phyloP scores from a whole-genome alignment of 2,888 invertebrate species.

The Punctoribates punctum region DNA sequence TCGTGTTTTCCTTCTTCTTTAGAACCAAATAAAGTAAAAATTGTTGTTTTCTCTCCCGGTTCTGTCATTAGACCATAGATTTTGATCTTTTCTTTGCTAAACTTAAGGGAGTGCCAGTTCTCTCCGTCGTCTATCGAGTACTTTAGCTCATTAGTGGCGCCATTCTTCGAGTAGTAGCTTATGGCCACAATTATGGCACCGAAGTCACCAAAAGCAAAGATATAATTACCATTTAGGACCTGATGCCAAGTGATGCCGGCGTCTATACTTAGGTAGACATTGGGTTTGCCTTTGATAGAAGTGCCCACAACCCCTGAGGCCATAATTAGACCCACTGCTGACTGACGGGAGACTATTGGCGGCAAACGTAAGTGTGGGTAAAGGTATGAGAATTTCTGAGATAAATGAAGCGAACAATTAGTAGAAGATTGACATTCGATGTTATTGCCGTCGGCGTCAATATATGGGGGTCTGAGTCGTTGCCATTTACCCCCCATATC shows the following conservation, averaged over 20 bases:
- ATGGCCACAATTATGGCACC: constrained; percentile 83
- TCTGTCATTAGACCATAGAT: constrained; percentile 90
- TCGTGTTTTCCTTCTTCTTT: constrained; percentile 66
- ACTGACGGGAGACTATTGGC: constrained; percentile 77
- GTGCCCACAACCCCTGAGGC: constrained; percentile 77
- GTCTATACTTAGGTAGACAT: constrained; percentile 74
- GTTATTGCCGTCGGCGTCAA: constrained; percentile 65
- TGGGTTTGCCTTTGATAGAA: constrained; percentile 71
- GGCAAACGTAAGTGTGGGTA: constrained; percentile 74
- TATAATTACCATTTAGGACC: constrained; percentile 70
- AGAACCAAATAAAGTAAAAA: constrained; percentile 87
- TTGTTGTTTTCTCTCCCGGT: constrained; percentile 86
- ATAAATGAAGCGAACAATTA: constrained; percentile 75
- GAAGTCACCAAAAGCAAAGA: constrained; percentile 85
- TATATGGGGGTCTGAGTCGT: constrained; percentile 66
- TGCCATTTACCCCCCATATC: constrained; percentile 84
- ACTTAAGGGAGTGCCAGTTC: constrained; percentile 68
- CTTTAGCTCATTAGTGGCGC: constrained; percentile 70
- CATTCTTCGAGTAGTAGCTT: constrained; percentile 68
- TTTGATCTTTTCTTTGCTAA: constrained; percentile 67
- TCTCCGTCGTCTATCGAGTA: constrained; percentile 84
- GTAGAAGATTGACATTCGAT: constrained; percentile 61
- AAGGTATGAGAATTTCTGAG: constrained; percentile 77
- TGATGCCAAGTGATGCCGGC: constrained; percentile 76
- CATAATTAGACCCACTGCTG: constrained; percentile 82